phyloP scores from a whole-genome alignment of 2,113 vertebrate genomes.

The Vulpes lagopus region DNA sequence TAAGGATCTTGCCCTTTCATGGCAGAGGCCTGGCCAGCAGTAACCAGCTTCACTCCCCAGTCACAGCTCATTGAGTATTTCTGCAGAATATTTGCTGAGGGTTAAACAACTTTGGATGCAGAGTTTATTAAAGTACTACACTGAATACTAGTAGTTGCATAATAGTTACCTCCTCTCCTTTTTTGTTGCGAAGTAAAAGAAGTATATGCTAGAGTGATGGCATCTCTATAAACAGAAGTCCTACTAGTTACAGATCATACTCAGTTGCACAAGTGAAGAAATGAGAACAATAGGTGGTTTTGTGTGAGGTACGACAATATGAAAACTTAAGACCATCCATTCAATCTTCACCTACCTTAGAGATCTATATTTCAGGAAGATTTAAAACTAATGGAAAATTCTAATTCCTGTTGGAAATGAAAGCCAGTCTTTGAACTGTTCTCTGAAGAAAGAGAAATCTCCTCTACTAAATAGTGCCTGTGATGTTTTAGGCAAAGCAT shows the following conservation, averaged over 20 bases:
- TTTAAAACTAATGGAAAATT: slow-evolving; percentile 49
- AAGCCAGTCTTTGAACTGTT: slow-evolving; percentile 64
- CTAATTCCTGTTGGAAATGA: slow-evolving; percentile 58
- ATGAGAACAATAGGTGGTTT: slow-evolving; percentile 46
- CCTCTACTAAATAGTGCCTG: neutral
- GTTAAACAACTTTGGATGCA: slow-evolving; percentile 14
- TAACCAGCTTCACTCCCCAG: neutral
- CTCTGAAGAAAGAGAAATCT: slow-evolving; percentile 47
- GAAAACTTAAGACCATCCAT: neutral
- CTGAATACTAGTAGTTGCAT: slow-evolving; percentile 32
- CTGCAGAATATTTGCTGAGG: slow-evolving; percentile 22
- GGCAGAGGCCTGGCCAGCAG: neutral
- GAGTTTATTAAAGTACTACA: slow-evolving; percentile 33
- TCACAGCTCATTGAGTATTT: slow-evolving; percentile 28
- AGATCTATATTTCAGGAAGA: slow-evolving; percentile 60
- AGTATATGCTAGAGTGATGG: neutral
- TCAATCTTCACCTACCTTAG: slow-evolving; percentile 46
- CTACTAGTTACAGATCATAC: neutral
- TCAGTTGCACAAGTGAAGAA: slow-evolving; percentile 24
- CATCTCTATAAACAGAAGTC: slow-evolving; percentile 8
- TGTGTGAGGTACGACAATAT: slow-evolving; percentile 28
- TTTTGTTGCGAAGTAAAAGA: slow-evolving; percentile 58
- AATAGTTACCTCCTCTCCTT: slow-evolving; percentile 3
- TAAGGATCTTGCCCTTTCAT: slow-evolving; percentile 17
- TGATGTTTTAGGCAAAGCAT: slow-evolving; percentile 46